A percentile compares a stretch with the other conserved stretches of the same genome.
phyloP scores from a whole-genome alignment of 2,113 vertebrate species.

The Megaleporinus macrocephalus region DNA sequence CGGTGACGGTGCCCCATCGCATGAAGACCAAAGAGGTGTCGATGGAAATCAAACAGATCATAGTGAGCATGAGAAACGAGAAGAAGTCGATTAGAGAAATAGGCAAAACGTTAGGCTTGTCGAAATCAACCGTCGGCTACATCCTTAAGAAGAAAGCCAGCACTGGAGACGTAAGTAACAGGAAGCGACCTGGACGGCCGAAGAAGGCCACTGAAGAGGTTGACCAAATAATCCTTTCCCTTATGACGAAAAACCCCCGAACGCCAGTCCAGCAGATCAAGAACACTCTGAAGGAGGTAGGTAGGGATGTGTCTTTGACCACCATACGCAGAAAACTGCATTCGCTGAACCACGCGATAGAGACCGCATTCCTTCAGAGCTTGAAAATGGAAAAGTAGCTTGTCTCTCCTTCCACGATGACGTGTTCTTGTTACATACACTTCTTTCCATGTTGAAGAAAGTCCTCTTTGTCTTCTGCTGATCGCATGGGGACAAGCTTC shows the following conservation, averaged over 20 bases:
- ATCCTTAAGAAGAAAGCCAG: background rate
- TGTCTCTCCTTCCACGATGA: too few species aligned
- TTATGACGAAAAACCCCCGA: constrained; percentile 16
- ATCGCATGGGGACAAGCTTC: background rate
- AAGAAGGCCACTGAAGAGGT: constrained; percentile 8
- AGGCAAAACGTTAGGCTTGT: background rate
- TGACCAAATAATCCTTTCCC: constrained; percentile 20
- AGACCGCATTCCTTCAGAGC: background rate
- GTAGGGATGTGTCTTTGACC: background rate
- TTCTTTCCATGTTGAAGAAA: background rate
- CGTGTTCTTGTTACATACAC: background rate
- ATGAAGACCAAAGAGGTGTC: constrained; percentile 11
- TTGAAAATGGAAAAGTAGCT: background rate
- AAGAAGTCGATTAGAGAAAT: constrained; percentile 26
- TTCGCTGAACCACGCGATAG: constrained; percentile 4
- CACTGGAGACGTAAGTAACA: constrained; percentile 4
- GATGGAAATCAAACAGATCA: background rate
- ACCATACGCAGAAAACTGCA: constrained; percentile 26
- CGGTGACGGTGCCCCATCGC: background rate
- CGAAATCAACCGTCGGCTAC: background rate
- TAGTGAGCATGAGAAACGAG: constrained; percentile 1
- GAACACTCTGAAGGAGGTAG: background rate
- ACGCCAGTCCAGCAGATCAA: background rate
- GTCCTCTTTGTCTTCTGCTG: background rate
- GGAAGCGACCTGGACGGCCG: background rate